Conservation (phyloP, 2,113 vertebrate genomes). For the Pungitius pungitius region DNA sequence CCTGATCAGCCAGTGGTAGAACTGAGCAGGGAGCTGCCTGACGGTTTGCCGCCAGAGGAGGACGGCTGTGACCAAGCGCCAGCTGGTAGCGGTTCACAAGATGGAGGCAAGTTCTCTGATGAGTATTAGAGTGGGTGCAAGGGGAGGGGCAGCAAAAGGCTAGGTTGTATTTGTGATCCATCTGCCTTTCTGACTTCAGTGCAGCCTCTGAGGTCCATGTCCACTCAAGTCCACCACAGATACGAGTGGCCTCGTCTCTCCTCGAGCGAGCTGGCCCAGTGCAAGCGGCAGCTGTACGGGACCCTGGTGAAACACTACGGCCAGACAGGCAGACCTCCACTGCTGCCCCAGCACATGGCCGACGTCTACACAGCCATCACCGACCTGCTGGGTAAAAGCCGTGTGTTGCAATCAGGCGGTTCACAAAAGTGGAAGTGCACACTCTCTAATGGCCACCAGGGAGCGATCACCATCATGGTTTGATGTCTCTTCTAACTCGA, state of each 20-base stretch:
- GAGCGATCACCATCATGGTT: background rate
- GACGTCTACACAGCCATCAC: conserved; percentile 89
- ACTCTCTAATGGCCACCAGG: background rate
- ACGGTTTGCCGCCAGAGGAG: conserved; percentile 76
- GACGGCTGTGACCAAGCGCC: conserved; percentile 20
- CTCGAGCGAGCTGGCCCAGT: conserved; percentile 52
- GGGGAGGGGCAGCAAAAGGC: background rate
- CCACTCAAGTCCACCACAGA: background rate
- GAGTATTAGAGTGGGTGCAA: background rate
- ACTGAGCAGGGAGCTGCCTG: conserved; percentile 88
- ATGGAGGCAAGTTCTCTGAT: conserved; percentile 24
- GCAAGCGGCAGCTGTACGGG: conserved; percentile 87
- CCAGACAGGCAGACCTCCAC: conserved; percentile 79
- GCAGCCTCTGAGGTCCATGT: background rate
- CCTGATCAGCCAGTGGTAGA: conserved; percentile 90
- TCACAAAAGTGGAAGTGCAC: background rate
- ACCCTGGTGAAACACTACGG: conserved; percentile 88
- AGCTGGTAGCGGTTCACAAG: background rate
- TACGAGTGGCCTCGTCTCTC: conserved; percentile 24
- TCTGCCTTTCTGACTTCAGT: background rate
- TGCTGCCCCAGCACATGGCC: conserved; percentile 83
- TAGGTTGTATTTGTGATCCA: background rate
- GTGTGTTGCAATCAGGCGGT: background rate
- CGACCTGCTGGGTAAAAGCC: conserved; percentile 86
- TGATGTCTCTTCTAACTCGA: background rate